Evolutionary conservation across 92 coral and sea anemone species (phyloP), one percentile per base, ranked within the genome.

Genomic region (Porites evermanni): DNA sequence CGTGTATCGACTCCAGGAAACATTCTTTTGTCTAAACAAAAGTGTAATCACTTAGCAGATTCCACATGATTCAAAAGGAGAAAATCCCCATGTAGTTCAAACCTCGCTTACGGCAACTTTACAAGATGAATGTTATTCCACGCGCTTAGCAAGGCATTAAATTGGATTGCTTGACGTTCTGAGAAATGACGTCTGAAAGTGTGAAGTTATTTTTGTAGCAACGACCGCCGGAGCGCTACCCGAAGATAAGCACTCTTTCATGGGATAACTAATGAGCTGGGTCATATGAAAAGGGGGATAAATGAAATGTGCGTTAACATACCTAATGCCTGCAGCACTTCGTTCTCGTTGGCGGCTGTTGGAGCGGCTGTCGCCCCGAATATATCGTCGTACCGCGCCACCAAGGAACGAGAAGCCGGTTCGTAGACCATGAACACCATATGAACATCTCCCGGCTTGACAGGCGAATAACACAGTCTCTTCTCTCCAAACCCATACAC

Each of bases 401-500:
- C 91, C 50, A 97, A 88, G 51, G 91, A 77, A 56, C 90, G 85
- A 1, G 93, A 85, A 13, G 72, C 53, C 51, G 95, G 92, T 26
- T 88, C 94, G 32, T 90, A 86, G 12, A 86, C 91, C 91, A 80
- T 93, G 70, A 97, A 95, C 8, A 97, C 91, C 61, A 97, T 32
- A 73, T 97, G 95, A 0, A 87, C 86, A 72, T 97, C 98, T 29
- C 93, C 98, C 38, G 88, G 86, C 17, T 84, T 80, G 16, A 93
- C 98, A 47, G 90, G 93, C 51, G 95, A 88, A 21, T 77, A 23
- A 50, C 99, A 97, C 67, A 61, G 23, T 44, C 91, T 63, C 77
- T 89, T 91, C 82, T 91, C 98, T 23, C 99, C 99, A 67, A 95
- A 97, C 24, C 98, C 99, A 67, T 76, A 84, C 4, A 97, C 95